These are phyloP conservation scores for Phallusia fumigata DNA, from an alignment of 23 tunicate genomes.

Conservation along the genomic window DNA sequence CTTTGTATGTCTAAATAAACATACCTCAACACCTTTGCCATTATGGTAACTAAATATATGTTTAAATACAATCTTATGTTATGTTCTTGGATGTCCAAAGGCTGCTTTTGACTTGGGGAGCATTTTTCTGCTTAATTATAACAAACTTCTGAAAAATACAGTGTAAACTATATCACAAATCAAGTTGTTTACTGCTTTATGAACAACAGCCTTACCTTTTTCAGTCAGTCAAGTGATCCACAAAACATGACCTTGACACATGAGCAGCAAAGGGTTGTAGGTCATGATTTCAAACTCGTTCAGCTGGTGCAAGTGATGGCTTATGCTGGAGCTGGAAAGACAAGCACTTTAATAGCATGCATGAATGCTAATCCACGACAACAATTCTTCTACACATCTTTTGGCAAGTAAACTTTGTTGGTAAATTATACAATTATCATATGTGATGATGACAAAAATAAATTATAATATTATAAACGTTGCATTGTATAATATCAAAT, in stretches of 20 bases:
- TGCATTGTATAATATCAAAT: too few relatives aligned
- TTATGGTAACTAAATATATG: neutral
- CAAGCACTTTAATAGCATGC: slow-evolving; percentile 36
- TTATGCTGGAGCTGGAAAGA: slow-evolving; percentile 63
- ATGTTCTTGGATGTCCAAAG: too few relatives aligned
- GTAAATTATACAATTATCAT: too few relatives aligned
- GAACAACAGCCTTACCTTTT: too few relatives aligned
- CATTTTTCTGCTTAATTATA: too few relatives aligned
- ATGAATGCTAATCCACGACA: slow-evolving; percentile 31
- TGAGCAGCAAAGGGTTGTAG: slow-evolving; percentile 44
- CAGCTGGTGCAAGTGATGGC: slow-evolving; percentile 53
- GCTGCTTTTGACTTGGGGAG: neutral
- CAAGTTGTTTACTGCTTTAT: too few relatives aligned
- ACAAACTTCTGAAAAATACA: too few relatives aligned
- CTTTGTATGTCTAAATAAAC: too few relatives aligned
- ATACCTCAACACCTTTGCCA: slow-evolving; percentile 32
- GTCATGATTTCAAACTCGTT: slow-evolving; percentile 20
- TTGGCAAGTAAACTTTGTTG: slow-evolving; percentile 63
- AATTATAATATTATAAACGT: too few relatives aligned
- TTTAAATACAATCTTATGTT: too few relatives aligned
- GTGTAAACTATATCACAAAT: too few relatives aligned
- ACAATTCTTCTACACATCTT: slow-evolving; percentile 49
- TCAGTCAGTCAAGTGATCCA: neutral
- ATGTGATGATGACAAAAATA: too few relatives aligned
- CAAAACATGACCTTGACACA: slow-evolving; percentile 13